Evolutionary conservation across 1,140 invertebrate genomes (phyloP), one percentile per base, ranked within the genome.

Genomic region (Drosophila setifemur): DNA sequence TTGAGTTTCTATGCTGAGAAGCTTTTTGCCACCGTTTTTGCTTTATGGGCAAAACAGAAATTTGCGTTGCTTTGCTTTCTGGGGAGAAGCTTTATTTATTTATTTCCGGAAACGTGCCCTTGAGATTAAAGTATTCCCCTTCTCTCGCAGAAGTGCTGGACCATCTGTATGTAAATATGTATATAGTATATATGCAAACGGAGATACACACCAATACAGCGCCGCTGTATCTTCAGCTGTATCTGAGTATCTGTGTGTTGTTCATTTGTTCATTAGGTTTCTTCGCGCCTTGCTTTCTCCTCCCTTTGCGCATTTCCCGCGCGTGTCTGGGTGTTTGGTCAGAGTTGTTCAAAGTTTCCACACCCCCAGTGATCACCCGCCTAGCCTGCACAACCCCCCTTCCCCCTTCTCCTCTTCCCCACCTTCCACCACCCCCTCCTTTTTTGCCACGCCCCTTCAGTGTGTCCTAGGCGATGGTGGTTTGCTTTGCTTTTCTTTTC

Each of bases 31-130:
- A 35, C 19, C 19, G 9, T 25, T 53, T 43, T 43, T 52, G 14
- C 14, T 53, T 68, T 67, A 40, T 42, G 33, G 14, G 21, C 37
- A 21, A 33, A 52, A 52, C 37, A 35, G 23, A 9, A 43, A 35
- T 43, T 50, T 25, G 25, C 25, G 19, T n/a, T 33, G 33, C 42
- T 37, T 29, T 33, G 44, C 49, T 33, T 53, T 48, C 63, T 54
- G 28, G 54, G 61, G 44, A 45, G 68, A 31, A 81, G 58, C 58
- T 86, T 86, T 86, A 86, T 86, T 86, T 86, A 86, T 86, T 86
- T 87, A 86, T 86, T 86, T 86, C 81, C 81, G 81, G 81, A 86
- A 86, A 86, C 82, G 75, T 81, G 81, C 81, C 83, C 81, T 86
- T 85, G 81, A 86, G 81, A 86, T 81, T 86, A 66, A 67, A 66